These are phyloP conservation scores for Lepidurus arcticus DNA, from an alignment of 1,140 invertebrate species.

Conservation along the genomic window DNA sequence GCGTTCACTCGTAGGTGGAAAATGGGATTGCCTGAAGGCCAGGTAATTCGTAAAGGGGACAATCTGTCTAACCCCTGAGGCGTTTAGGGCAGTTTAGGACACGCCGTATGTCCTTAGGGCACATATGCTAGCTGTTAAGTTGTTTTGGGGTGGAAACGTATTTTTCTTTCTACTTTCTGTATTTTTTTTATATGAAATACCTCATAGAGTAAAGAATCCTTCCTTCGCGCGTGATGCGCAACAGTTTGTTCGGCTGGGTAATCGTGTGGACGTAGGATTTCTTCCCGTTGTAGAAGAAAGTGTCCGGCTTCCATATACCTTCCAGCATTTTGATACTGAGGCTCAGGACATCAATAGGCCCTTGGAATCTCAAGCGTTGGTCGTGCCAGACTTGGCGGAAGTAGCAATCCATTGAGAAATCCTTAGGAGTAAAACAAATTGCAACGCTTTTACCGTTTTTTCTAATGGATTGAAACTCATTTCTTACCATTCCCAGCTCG, in stretches of 20 bases:
- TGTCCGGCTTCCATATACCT: constrained; percentile 91
- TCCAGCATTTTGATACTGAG: constrained; percentile 86
- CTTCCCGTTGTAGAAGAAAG: constrained; percentile 89
- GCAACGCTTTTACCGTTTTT: not conserved
- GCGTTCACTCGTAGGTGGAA: too few relatives aligned
- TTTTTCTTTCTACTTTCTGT: not conserved
- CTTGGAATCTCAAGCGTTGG: constrained; percentile 65
- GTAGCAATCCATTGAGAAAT: constrained; percentile 96
- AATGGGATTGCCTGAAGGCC: too few relatives aligned
- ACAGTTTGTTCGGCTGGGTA: constrained; percentile 87
- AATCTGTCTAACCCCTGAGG: too few relatives aligned
- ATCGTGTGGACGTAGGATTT: constrained; percentile 91
- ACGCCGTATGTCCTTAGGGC: too few relatives aligned
- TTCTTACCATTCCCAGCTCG: constrained; percentile 83
- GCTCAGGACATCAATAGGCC: constrained; percentile 61
- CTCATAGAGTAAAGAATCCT: constrained; percentile 92
- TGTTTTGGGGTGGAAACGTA: too few relatives aligned
- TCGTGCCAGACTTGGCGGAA: constrained; percentile 86
- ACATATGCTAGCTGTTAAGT: too few relatives aligned
- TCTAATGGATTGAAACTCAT: not conserved
- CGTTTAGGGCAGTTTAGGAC: too few relatives aligned
- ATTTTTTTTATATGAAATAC: constrained; percentile 47
- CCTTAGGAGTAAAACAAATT: constrained; percentile 44
- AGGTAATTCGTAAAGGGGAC: too few relatives aligned
- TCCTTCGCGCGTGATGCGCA: constrained; percentile 81